Evolutionary conservation across 2,797 vertebrate species (phyloP).

Genomic region (Micropoecilia bifurca): DNA sequence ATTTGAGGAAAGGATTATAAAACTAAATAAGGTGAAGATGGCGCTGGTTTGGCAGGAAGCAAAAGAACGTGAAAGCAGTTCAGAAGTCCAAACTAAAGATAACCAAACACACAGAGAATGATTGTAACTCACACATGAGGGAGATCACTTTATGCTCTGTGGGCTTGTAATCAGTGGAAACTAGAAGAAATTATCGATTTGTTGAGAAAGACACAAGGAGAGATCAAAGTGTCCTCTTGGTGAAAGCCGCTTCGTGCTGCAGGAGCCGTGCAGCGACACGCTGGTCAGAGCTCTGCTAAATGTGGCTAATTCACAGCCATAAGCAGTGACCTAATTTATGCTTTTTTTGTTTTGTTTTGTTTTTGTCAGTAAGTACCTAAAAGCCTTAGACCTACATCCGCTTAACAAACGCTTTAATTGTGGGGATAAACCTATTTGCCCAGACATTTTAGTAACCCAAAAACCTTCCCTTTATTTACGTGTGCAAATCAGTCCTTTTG

Average conservation of each 20-base stretch:
- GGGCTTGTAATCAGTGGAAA: neutral
- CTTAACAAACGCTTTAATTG: neutral
- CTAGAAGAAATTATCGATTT: neutral
- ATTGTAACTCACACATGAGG: neutral
- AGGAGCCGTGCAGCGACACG: neutral
- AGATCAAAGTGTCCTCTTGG: neutral
- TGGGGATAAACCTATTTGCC: slow-evolving; percentile 3
- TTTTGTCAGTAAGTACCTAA: neutral
- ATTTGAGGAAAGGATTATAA: neutral
- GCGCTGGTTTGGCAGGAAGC: neutral
- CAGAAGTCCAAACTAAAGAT: neutral
- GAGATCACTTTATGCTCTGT: neutral
- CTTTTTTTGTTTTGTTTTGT: neutral
- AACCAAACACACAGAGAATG: neutral
- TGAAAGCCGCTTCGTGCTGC: neutral
- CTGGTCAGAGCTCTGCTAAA: neutral
- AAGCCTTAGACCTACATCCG: neutral
- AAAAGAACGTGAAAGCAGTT: neutral
- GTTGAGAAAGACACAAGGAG: neutral
- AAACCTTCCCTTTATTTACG: neutral
- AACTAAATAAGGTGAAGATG: neutral
- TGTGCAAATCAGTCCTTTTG: neutral
- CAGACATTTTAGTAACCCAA: slow-evolving; percentile 3
- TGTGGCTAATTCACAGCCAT: neutral
- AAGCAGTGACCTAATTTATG: slow-evolving; percentile 6